A percentile compares a stretch with the other conserved stretches of the same genome.
phyloP scores from a whole-genome alignment of 2,113 vertebrate species.

The Sula dactylatra region DNA sequence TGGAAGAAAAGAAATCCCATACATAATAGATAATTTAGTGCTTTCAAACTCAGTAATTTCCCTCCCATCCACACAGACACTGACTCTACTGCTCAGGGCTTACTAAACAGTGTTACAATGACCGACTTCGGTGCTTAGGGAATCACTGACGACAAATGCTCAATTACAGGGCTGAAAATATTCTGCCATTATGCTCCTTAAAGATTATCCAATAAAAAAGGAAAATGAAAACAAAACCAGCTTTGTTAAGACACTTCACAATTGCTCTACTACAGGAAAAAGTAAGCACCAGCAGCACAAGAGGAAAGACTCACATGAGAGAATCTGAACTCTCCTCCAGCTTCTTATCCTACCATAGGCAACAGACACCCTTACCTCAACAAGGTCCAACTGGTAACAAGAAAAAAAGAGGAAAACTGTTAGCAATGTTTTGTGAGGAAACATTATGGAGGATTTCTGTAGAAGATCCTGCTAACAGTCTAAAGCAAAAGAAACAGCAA shows the following conservation, averaged over 20 bases:
- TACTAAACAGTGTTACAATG: background rate
- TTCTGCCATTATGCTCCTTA: background rate
- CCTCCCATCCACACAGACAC: background rate
- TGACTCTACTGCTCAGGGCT: background rate
- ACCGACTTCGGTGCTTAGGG: background rate
- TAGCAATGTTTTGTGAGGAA: background rate
- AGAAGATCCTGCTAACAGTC: background rate
- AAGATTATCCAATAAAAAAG: background rate
- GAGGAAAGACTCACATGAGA: background rate
- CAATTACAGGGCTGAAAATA: background rate
- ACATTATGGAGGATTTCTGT: background rate
- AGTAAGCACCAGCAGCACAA: background rate
- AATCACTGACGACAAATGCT: background rate
- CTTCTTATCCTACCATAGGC: constrained; percentile 15
- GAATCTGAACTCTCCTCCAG: background rate
- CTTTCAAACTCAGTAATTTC: background rate
- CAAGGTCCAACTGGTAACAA: constrained; percentile 4
- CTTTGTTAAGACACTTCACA: background rate
- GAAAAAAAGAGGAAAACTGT: constrained; percentile 11
- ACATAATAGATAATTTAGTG: background rate
- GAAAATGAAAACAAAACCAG: background rate
- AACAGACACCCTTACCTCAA: background rate
- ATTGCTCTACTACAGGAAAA: constrained; percentile 7
- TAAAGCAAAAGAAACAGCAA: constrained; percentile 10
- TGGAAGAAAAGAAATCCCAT: background rate